Conservation (phyloP, 2,797 vertebrate genomes). For the Bufotes viridis region DNA sequence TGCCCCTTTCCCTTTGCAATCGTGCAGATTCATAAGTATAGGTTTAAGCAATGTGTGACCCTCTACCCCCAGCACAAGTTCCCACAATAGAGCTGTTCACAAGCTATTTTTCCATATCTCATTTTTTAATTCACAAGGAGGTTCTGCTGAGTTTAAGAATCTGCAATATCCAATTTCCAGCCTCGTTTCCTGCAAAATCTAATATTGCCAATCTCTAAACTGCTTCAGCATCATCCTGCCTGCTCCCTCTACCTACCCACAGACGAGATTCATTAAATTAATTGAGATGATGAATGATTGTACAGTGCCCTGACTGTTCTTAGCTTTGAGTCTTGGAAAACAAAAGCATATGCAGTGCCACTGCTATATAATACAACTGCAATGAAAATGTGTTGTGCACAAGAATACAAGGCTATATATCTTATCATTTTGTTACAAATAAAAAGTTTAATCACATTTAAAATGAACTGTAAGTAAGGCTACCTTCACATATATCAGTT, state of each 20-base stretch:
- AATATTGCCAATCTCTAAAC: conserved; percentile 57
- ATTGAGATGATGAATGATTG: conserved; percentile 59
- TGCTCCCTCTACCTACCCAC: conserved; percentile 50
- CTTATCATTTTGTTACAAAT: background rate
- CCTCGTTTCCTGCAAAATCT: conserved; percentile 60
- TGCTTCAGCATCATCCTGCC: conserved; percentile 50
- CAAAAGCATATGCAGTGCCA: conserved; percentile 1
- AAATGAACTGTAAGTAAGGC: background rate
- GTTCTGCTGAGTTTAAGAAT: conserved; percentile 58
- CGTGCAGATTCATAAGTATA: background rate
- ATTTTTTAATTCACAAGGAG: conserved; percentile 49
- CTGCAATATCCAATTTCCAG: conserved; percentile 59
- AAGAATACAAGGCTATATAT: no score
- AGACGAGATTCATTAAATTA: conserved; percentile 57
- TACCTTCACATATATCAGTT: no score
- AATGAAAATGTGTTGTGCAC: background rate
- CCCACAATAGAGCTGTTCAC: conserved; percentile 11
- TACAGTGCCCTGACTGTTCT: conserved; percentile 44
- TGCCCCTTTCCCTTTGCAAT: background rate
- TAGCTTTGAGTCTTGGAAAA: conserved; percentile 45
- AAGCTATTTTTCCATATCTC: conserved; percentile 39
- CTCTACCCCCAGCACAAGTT: background rate
- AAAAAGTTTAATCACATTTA: background rate
- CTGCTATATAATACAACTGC: background rate
- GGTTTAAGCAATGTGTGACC: background rate